Evolutionary conservation across 2,888 invertebrate species (phyloP).

Genomic region (Tolmerus cingulatus): DNA sequence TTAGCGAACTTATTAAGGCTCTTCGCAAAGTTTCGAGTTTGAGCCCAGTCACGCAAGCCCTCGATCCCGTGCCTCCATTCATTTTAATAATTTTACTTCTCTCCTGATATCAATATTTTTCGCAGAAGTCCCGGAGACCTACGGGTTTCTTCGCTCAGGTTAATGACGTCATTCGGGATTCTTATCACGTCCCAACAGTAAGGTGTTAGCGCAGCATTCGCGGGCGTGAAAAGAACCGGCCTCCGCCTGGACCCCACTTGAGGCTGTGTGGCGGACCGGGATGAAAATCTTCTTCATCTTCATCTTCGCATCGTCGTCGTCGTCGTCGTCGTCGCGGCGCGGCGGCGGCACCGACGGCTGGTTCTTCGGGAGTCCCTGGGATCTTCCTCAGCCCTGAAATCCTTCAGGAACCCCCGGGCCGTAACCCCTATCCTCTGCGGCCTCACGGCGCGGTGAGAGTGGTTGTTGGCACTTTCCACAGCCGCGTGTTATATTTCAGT

Average conservation of each 20-base stretch:
- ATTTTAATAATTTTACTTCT: slow-evolving; percentile 46
- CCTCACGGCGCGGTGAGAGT: slow-evolving; percentile 24
- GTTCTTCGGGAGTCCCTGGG: neutral
- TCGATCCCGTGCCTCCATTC: slow-evolving; percentile 36
- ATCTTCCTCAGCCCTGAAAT: neutral
- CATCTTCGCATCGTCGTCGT: neutral
- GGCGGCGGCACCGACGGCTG: neutral
- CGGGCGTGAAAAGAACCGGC: slow-evolving; percentile 7
- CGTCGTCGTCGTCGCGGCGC: no score
- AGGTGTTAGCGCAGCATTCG: slow-evolving; percentile 41
- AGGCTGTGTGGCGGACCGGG: neutral
- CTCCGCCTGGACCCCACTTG: neutral
- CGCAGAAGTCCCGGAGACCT: slow-evolving; percentile 11
- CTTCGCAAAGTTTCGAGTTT: neutral
- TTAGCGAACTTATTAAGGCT: slow-evolving; percentile 25
- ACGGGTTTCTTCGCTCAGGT: slow-evolving; percentile 14
- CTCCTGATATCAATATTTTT: slow-evolving; percentile 45
- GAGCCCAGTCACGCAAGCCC: slow-evolving; percentile 27
- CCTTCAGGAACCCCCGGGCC: neutral
- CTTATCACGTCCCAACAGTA: slow-evolving; percentile 43
- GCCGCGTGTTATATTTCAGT: slow-evolving; percentile 43
- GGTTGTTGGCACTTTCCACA: slow-evolving; percentile 42
- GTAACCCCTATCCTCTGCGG: slow-evolving; percentile 16
- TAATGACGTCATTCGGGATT: slow-evolving; percentile 45
- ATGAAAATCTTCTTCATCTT: slow-evolving; percentile 12